Conservation (phyloP, 2,113 vertebrate genomes). For the Dipodomys spectabilis region DNA sequence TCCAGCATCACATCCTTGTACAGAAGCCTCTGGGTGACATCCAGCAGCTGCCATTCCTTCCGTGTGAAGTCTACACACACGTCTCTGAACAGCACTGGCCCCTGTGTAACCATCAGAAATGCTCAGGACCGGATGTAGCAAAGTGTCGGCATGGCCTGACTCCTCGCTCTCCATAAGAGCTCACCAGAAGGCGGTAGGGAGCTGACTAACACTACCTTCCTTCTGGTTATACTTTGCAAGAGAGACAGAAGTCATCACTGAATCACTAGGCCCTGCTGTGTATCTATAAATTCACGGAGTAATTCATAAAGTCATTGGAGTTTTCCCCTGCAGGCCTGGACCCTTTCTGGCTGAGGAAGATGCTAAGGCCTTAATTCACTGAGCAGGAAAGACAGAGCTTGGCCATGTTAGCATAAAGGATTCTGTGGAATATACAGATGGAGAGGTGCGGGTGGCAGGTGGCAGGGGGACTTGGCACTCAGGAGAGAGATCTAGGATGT, state of each 20-base stretch:
- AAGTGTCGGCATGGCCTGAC: accelerated
- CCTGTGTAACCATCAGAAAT: slow-evolving; percentile 28
- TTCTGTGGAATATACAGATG: not conserved
- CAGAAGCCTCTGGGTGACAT: slow-evolving; percentile 17
- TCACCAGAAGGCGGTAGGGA: not conserved
- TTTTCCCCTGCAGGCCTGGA: not conserved
- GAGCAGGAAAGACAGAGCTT: not conserved
- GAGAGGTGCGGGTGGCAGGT: not conserved
- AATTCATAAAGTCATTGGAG: not conserved
- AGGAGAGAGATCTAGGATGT: not conserved
- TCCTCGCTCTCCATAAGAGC: too few relatives aligned
- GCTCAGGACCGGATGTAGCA: not conserved
- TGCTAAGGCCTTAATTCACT: accelerated
- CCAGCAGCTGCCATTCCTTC: slow-evolving; percentile 64
- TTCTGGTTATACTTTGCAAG: not conserved
- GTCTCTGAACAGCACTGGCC: slow-evolving; percentile 7
- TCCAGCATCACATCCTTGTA: slow-evolving; percentile 62
- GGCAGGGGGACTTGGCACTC: not conserved
- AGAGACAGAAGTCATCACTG: not conserved
- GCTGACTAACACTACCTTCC: not conserved
- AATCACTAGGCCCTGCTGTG: not conserved
- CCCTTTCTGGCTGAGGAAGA: not conserved
- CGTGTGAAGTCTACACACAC: slow-evolving; percentile 47
- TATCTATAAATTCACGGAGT: not conserved
- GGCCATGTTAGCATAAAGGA: not conserved